Percentiles rank a stretch among this genome's conserved stretches.
These are phyloP conservation scores for Helogale parvula DNA, from an alignment of 2,113 vertebrate species.

Conservation along the genomic window DNA sequence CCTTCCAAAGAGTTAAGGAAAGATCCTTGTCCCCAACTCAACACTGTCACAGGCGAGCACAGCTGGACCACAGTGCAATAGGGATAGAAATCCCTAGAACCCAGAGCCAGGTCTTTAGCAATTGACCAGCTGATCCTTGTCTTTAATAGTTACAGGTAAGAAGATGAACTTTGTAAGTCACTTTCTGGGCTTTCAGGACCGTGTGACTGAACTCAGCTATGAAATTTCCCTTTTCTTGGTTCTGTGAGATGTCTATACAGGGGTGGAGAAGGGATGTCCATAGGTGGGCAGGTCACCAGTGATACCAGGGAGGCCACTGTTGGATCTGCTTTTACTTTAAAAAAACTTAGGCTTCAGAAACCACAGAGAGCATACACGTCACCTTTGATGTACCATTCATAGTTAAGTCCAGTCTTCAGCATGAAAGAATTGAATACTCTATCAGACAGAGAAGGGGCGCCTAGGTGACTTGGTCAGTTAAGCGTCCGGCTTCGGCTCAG, in stretches of 20 bases:
- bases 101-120: neutral
- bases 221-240: neutral
- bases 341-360: neutral
- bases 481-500: too few species aligned
- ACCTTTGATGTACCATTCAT: neutral
- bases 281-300: neutral
- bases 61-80: neutral
- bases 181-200: neutral
- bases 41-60: neutral
- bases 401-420: neutral
- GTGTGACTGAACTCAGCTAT: neutral
- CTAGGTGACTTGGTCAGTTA: too few species aligned
- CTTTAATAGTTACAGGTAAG: neutral
- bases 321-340: neutral
- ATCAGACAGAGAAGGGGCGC: too few species aligned
- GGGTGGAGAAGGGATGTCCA: neutral
- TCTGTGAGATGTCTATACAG: neutral
- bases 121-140: neutral
- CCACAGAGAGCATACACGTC: neutral
- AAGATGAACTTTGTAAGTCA: neutral
- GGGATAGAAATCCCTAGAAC: neutral
- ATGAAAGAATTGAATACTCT: neutral
- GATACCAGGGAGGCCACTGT: neutral
- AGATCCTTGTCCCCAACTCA: neutral
- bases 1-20: conserved; percentile 7